Evolutionary conservation across 2,113 vertebrate genomes (phyloP).

Genomic region (Misgurnus anguillicaudatus): DNA sequence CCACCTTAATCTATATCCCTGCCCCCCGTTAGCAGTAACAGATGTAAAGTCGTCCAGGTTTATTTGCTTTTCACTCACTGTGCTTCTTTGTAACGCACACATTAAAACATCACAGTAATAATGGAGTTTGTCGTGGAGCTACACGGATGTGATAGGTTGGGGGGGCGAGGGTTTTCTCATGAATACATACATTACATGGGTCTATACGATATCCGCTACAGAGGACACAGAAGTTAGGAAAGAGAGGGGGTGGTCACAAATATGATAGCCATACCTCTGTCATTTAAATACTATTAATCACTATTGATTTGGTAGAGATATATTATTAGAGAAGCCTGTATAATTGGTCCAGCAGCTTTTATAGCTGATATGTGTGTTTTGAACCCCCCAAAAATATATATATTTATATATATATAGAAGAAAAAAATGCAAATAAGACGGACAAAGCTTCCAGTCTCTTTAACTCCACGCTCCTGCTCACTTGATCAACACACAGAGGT

Average conservation of each 20-base stretch:
- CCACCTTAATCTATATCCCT: background rate
- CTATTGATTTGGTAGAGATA: conserved; percentile 81
- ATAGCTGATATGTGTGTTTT: conserved; percentile 66
- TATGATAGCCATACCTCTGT: conserved; percentile 85
- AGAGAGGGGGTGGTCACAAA: conserved; percentile 71
- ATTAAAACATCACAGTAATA: conserved; percentile 84
- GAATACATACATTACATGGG: conserved; percentile 80
- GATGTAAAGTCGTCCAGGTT: conserved; percentile 81
- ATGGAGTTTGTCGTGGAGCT: conserved; percentile 79
- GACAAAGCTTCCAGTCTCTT: conserved; percentile 76
- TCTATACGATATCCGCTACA: conserved; percentile 84
- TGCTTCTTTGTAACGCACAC: conserved; percentile 82
- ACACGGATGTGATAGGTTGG: conserved; percentile 65
- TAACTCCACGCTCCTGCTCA: conserved; percentile 71
- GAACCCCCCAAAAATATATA: conserved; percentile 56
- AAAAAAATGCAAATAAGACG: conserved; percentile 57
- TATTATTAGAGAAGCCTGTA: conserved; percentile 70
- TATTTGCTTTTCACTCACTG: conserved; percentile 80
- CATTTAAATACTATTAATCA: conserved; percentile 81
- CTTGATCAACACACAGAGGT: conserved; percentile 76
- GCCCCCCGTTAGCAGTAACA: background rate
- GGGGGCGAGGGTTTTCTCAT: conserved; percentile 72
- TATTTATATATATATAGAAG: conserved; percentile 45
- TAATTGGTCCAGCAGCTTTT: conserved; percentile 79
- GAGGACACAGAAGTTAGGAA: conserved; percentile 58